Conservation (phyloP, 2,888 invertebrate species). For the Polyommatus iphigenia region DNA sequence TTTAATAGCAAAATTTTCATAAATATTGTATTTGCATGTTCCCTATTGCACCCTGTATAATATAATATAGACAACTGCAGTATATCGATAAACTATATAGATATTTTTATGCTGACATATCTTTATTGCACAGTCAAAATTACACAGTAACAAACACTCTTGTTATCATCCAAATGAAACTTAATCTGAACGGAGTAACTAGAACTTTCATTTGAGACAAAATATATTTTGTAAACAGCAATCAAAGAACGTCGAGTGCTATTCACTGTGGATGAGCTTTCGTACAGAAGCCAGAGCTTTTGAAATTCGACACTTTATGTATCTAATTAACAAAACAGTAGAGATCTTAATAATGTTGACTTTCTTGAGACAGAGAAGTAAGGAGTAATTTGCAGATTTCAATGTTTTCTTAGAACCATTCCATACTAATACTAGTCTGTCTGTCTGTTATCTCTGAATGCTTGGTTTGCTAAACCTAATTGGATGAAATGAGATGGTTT, state of each 20-base stretch:
- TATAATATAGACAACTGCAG: too few species aligned
- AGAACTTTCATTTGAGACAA: constrained; percentile 10
- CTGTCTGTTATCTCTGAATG: too few species aligned
- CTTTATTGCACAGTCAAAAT: too few species aligned
- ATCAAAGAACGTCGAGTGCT: constrained; percentile 12
- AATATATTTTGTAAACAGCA: constrained; percentile 16
- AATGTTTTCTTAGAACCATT: too few species aligned
- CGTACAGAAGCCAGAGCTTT: constrained; percentile 4
- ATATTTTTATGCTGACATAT: too few species aligned
- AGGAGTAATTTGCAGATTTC: background rate
- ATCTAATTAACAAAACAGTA: constrained; percentile 28
- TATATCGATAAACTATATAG: too few species aligned
- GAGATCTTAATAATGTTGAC: constrained; percentile 17
- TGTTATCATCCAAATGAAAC: background rate
- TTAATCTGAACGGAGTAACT: background rate
- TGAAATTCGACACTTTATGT: constrained; percentile 11
- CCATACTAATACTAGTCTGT: too few species aligned
- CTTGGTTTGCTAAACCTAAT: too few species aligned
- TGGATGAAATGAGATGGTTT: too few species aligned
- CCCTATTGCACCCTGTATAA: too few species aligned
- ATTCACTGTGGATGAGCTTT: background rate
- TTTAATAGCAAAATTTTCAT: too few species aligned
- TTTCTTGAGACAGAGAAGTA: background rate
- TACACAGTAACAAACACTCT: background rate
- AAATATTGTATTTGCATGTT: too few species aligned